Conservation (phyloP, 2,888 invertebrate species). For the Acanthoscelides obtectus region DNA sequence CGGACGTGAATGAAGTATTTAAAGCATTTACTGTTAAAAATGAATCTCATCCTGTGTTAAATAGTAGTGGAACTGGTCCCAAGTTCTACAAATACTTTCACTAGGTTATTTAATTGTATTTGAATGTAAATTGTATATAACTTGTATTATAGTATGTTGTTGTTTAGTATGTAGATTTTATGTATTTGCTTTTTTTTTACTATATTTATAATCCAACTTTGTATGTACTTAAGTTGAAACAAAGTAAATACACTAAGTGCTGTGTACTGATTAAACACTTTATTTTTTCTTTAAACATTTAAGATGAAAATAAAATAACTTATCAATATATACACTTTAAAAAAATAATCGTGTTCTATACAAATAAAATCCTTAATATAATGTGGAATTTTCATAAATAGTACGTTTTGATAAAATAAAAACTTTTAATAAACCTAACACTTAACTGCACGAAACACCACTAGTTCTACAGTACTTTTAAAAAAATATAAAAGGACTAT, state of each 20-base stretch:
- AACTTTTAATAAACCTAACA: no score
- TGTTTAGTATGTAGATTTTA: conserved; percentile 26
- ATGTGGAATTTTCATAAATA: no score
- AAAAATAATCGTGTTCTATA: no score
- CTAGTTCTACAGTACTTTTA: no score
- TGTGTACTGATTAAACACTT: neutral
- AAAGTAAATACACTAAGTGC: neutral
- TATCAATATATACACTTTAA: neutral
- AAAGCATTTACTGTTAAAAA: conserved; percentile 41
- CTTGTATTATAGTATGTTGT: conserved; percentile 18
- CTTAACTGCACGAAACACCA: no score
- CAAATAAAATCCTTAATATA: no score
- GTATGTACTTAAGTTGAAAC: conserved; percentile 25
- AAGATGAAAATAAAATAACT: neutral
- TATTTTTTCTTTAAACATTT: neutral
- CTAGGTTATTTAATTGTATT: conserved; percentile 30
- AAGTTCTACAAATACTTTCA: conserved; percentile 58
- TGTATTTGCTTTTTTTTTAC: conserved; percentile 27
- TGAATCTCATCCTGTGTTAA: conserved; percentile 20
- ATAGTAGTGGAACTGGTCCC: conserved; percentile 45
- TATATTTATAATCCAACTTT: conserved; percentile 26
- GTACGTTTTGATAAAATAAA: no score
- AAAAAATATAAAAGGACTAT: no score
- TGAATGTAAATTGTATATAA: conserved; percentile 15
- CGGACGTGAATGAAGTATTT: conserved; percentile 34